Evolutionary conservation across 2,888 invertebrate species (phyloP).

Genomic region (Empis stercorea): DNA sequence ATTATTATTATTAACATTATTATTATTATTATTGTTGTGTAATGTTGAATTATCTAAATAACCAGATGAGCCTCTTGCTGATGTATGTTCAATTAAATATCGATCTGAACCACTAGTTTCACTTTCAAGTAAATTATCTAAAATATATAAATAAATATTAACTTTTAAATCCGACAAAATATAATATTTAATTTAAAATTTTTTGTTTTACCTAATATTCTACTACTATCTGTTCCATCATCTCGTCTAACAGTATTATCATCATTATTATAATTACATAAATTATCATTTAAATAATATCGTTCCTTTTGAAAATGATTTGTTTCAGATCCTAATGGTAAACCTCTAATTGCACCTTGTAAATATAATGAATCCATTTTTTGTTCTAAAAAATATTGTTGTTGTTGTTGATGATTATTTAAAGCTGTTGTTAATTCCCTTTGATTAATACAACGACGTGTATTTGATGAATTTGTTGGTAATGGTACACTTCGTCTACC

Average conservation of each 20-base stretch:
- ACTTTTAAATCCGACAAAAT: too few species aligned
- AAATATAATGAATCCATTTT: slow-evolving; percentile 35
- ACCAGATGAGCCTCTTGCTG: slow-evolving; percentile 28
- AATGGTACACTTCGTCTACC: slow-evolving; percentile 26
- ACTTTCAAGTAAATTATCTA: slow-evolving; percentile 17
- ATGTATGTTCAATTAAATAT: slow-evolving; percentile 28
- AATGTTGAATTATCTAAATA: slow-evolving; percentile 18
- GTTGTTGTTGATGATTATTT: slow-evolving; percentile 13
- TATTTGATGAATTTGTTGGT: neutral
- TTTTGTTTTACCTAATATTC: too few species aligned
- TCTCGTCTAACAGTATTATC: slow-evolving; percentile 28
- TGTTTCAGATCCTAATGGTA: slow-evolving; percentile 31
- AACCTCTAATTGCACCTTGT: slow-evolving; percentile 30
- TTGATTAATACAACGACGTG: neutral
- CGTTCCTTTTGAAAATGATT: slow-evolving; percentile 35
- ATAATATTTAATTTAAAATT: too few species aligned
- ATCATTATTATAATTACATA: slow-evolving; percentile 25
- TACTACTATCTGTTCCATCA: slow-evolving; percentile 10
- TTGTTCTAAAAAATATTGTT: slow-evolving; percentile 32
- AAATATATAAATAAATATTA: neutral
- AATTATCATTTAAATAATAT: slow-evolving; percentile 29
- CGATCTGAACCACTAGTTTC: slow-evolving; percentile 37
- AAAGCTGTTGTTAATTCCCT: neutral
- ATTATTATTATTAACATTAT: neutral
- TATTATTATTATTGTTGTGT: too few species aligned